phyloP scores from a whole-genome alignment of 2,888 invertebrate genomes.

The Metalampra italica region DNA sequence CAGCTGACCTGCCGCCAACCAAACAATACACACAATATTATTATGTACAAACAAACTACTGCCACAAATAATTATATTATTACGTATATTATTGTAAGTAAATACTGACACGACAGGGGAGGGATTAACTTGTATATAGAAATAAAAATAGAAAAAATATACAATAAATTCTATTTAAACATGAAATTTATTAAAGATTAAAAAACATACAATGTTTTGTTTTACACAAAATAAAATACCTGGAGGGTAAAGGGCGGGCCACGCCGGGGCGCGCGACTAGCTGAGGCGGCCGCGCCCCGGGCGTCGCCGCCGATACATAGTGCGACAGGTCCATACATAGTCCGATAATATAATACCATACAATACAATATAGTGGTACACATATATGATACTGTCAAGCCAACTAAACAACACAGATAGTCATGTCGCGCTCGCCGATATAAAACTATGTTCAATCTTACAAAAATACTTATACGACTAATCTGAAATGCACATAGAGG shows the following conservation, averaged over 20 bases:
- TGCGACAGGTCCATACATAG: slow-evolving; percentile 74
- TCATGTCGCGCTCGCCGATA: slow-evolving; percentile 75
- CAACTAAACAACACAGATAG: slow-evolving; percentile 72
- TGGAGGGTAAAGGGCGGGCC: slow-evolving; percentile 57
- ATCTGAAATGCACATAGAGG: slow-evolving; percentile 77
- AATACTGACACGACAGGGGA: slow-evolving; percentile 64
- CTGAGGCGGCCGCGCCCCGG: slow-evolving; percentile 35
- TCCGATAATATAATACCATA: slow-evolving; percentile 75
- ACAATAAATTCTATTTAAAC: slow-evolving; percentile 77
- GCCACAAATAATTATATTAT: slow-evolving; percentile 71
- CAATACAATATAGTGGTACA: slow-evolving; percentile 69
- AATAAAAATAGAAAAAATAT: slow-evolving; percentile 74
- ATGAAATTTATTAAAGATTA: slow-evolving; percentile 77
- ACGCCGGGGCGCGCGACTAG: slow-evolving; percentile 35
- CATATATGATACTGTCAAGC: slow-evolving; percentile 75
- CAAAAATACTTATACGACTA: slow-evolving; percentile 78
- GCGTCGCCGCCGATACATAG: slow-evolving; percentile 50
- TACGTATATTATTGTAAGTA: slow-evolving; percentile 59
- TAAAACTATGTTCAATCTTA: slow-evolving; percentile 76
- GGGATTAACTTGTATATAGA: slow-evolving; percentile 59
- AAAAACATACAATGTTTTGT: slow-evolving; percentile 75
- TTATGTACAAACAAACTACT: slow-evolving; percentile 64
- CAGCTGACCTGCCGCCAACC: slow-evolving; percentile 61
- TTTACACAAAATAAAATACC: slow-evolving; percentile 77
- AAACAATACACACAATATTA: slow-evolving; percentile 59